Percentiles rank a stretch among this genome's conserved stretches.
phyloP scores from a whole-genome alignment of 2,797 vertebrate species.

The Hephaestus fuliginosus region DNA sequence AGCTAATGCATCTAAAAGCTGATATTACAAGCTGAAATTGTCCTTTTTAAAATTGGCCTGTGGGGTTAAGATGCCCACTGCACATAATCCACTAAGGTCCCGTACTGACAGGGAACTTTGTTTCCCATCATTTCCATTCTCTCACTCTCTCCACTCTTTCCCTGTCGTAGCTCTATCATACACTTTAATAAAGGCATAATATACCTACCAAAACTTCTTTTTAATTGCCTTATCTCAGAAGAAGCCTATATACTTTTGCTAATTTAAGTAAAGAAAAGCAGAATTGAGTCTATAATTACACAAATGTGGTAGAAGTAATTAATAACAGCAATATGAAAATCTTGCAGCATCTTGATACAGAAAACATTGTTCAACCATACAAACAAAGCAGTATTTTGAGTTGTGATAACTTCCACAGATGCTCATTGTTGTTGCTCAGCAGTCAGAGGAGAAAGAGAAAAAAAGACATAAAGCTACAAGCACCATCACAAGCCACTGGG shows the following conservation, averaged over 20 bases:
- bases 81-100: neutral
- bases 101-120: too few species aligned
- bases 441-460: slow-evolving; percentile 29
- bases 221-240: neutral
- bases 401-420: neutral
- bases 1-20: neutral
- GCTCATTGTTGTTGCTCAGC: neutral
- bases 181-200: neutral
- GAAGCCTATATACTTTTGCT: neutral
- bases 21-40: neutral
- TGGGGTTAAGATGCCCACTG: neutral
- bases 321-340: neutral
- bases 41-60: neutral
- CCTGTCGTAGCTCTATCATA: neutral
- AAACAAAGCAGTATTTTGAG: neutral
- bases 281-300: neutral
- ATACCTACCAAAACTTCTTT: neutral
- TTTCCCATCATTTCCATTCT: accelerated
- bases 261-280: neutral
- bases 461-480: slow-evolving; percentile 42
- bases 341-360: neutral
- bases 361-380: neutral
- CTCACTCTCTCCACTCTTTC: neutral
- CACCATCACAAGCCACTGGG: slow-evolving; percentile 40
- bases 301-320: neutral